phyloP scores from a whole-genome alignment of 2,113 vertebrate species.

The Hippocampus barbouri region DNA sequence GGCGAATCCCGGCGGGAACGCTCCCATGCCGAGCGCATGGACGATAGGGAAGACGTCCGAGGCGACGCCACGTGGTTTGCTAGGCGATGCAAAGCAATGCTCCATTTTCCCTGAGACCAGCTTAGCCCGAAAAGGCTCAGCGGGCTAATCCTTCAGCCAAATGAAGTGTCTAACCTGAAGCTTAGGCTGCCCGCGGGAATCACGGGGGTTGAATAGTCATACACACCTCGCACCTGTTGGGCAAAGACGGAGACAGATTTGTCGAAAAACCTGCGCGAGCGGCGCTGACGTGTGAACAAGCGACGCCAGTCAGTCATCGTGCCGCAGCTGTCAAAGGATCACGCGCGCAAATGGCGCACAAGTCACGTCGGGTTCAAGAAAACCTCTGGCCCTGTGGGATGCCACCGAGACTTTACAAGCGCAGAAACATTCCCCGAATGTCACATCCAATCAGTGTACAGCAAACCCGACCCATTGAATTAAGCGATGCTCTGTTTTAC shows the following conservation, averaged over 20 bases:
- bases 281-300: background rate
- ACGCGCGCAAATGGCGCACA: background rate
- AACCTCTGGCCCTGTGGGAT: background rate
- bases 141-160: constrained; percentile 64
- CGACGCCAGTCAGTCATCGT: background rate
- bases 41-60: constrained; percentile 42
- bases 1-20: constrained; percentile 33
- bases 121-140: constrained; percentile 68
- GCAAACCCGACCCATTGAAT: constrained; percentile 8
- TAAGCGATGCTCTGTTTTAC: background rate
- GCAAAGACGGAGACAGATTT: background rate
- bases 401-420: background rate
- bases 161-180: constrained; percentile 59
- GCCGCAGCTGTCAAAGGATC: background rate
- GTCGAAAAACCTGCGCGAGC: background rate
- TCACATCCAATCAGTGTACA: constrained; percentile 11
- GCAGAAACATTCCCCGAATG: background rate
- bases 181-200: constrained; percentile 44
- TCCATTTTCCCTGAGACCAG: constrained; percentile 63
- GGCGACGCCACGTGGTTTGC: constrained; percentile 37
- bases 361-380: background rate
- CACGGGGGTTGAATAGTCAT: constrained; percentile 18
- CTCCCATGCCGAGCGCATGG: constrained; percentile 30
- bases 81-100: constrained; percentile 43
- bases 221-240: background rate